Base-by-base conservation (phyloP, 1,140 invertebrate species). In the Pectinophora gossypiella region DNA sequence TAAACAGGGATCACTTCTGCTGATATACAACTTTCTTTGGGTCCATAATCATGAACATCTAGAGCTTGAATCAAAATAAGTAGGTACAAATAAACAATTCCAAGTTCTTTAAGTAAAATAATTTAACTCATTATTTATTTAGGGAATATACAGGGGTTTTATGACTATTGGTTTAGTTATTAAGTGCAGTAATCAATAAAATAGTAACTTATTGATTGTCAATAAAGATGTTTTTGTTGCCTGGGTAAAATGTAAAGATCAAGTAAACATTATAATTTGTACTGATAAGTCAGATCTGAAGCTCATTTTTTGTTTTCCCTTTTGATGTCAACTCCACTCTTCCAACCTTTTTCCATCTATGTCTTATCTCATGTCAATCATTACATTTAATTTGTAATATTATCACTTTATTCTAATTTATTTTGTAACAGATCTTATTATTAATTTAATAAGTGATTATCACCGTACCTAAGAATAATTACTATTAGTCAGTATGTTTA, bases 381-480 rank as follows among this genome's bases (percentile, higher is more conserved):
- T 51, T 18, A 43, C 18, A 23, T 27, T 44, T 52, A 54, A 53
- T 52, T 54, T 62, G 54, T 63, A 60, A 62, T 67, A 71, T 67
- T 71, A 61, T 62, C 59, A 64, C 45, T 61, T 61, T 65, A 54
- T 61, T 51, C 59, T 63, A 63, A 64, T 58, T 47, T 64, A 63
- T 63, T 68, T 69, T 56, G 60, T 59, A 73, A 73, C 67, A 70
- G 62, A 66, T 55, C 59, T 67, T 73, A 70, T 57, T 51, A 63
- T 61, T 56, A 59, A 20, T 57, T 66, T 58, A 53, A 19, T 48
- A 45, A 55, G 54, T 64, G 70, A 66, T 73, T 64, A 64, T 68
- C 67, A 70, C 61, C 61, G 59, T 63, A 60, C 50, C 54, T 71
- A 61, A 65, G 35, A 55, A 64, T 55, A 50, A 54, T 45, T 57